Base-by-base conservation (phyloP, 2,113 vertebrate species). In the Chlorocebus sabaeus region DNA sequence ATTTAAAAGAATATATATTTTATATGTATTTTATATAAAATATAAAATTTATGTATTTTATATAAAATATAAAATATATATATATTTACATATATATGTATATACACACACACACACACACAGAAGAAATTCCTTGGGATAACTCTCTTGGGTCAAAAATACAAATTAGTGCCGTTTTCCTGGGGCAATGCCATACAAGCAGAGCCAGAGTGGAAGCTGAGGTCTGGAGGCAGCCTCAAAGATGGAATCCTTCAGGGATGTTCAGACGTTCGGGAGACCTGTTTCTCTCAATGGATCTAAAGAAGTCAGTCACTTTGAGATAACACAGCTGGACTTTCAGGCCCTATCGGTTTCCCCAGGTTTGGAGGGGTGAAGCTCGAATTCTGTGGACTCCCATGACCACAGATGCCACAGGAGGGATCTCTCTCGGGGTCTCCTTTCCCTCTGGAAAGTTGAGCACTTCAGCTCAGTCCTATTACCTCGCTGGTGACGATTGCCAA, bases 221-320 rank as follows among this genome's bases (percentile, higher is more conserved):
- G 52, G 52, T 93, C 80, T 38, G 2, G 75, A 79, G 45, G 43
- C 57, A 35, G 94, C 89, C 78, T 90, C 73, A 81, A 68, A 95
- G 89, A 70, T 81, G 91, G 87, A 13, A 6, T n/a, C 92, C 96
- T 5, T 82, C 88, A 89, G 52, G 92, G 96, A 90, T 75, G 92
- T 84, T 68, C 81, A 61, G 68, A 90, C 70, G 92, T 84, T 68
- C 81, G 70, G 73, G 91, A 91, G 68, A 84, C 40, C 70, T 93
- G 93, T 92, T 67, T 92, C 78, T 97, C 96, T 89, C 92, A 78
- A 6, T 6, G 5, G 0, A 3, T 95, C 96, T 97, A 87, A 61
- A 97, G 97, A 98, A 85, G 83, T 95, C 97, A 82, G 14, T 97
- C 82, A 83, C 89, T 76, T 87, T 86, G 57, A 32, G 88, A 94